Evolutionary conservation across 2,888 invertebrate genomes (phyloP), one percentile per base, ranked within the genome.

Genomic region (Hirtodrosophila histrioides): DNA sequence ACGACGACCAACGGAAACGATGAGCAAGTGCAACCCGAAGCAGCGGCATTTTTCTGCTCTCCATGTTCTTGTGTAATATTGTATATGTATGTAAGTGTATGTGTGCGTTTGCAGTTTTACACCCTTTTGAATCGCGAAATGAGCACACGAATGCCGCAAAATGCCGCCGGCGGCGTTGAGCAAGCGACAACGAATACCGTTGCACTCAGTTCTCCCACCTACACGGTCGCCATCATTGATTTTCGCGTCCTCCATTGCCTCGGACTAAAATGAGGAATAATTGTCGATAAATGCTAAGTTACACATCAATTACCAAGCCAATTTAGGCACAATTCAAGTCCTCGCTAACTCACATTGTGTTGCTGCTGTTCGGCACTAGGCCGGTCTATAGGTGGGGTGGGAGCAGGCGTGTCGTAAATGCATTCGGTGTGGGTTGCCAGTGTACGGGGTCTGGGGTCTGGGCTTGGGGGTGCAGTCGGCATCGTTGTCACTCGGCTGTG

Each of bases 11-110:
- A 75, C 71, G 73, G 57, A 75, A 70, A 55, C 73, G 73, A 53
- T 66, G 76, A 71, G 70, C 77, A 61, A 81, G 81, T 84, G 85
- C 85, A 85, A 58, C 56, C 53, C 65, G 74, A 71, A 63, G 61
- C 71, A 81, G 44, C 58, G 55, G 61, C 56, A 51, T 66, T 75
- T 51, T 62, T 50, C 39, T 41, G 23, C 69, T 62, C 57, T 49
- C 49, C 48, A 40, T 67, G 36, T 9, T 9, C 44, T 11, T 45
- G 31, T 46, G 5, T 43, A 23, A 17, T 17, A 17, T 17, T 17
- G 17, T 37, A 8, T 53, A 6, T 53, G 48, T 10, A 27, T 27
- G 27, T 27, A 5, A 27, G 12, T 44, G 29, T 35, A 17, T 17
- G 17, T 43, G 53, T 45, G 39, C 11, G 49, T 56, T 37, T 62